Evolutionary conservation across 2,113 vertebrate species (phyloP), one percentile per base, ranked within the genome.

Genomic region (Castor canadensis): DNA sequence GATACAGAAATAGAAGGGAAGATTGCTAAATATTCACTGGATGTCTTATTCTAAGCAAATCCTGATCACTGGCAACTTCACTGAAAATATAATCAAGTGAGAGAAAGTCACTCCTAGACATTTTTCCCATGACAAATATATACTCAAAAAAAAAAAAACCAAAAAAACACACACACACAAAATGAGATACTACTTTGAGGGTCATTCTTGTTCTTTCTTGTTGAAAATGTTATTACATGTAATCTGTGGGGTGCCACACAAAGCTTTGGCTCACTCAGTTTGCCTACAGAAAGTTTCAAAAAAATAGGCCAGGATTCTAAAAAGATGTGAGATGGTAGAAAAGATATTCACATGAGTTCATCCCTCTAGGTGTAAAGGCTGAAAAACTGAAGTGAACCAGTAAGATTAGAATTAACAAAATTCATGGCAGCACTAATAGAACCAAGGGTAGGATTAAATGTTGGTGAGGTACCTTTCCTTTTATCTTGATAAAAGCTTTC

Each of bases 1-100:
- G 89, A 64, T 66, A 30, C 17, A 35, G 71, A 89, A 67, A 93
- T 13, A 90, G 60, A 62, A 80, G 77, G 73, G 43, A 80, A 66
- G 83, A 93, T 94, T 86, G 67, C 52, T 77, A 72, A 90, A 88
- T 72, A 92, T 26, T 77, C 43, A 67, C 49, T 49, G n/a, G 13
- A 45, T 43, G 10, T 95, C 91, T 91, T 73, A 73, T 45, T 95
- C 32, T 88, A n/a, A 32, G 79, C 19, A 64, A 80, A 92, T 77
- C 28, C 28, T 6, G 28, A 72, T 64, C 72, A 38, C n/a, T 43
- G 60, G 45, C 40, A 82, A 80, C 52, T 87, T 71, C 12, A 71
- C 60, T 83, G 30, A 82, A 89, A 84, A 66, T 60, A 69, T 56
- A 79, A 40, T 43, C 9, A 49, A 45, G 16, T 52, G 35, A 84